Percentiles rank a stretch among this genome's conserved stretches.
Conservation (phyloP, 2,113 vertebrate species). For the Lasiurus cinereus region DNA sequence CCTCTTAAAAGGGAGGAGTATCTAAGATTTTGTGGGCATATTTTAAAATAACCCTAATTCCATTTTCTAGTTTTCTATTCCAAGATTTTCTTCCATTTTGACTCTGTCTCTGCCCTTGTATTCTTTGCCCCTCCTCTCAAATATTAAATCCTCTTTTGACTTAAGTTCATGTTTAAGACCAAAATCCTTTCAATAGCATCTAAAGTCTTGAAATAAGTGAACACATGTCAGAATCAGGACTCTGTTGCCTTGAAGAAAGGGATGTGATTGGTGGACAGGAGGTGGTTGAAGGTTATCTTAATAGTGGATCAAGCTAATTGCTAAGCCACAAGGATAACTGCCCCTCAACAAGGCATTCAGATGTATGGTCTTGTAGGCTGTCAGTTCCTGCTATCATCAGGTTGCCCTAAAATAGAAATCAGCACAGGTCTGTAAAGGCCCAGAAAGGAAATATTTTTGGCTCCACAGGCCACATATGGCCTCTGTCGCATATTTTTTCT, state of each 20-base stretch:
- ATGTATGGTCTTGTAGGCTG: neutral
- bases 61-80: slow-evolving; percentile 9
- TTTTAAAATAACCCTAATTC: slow-evolving; percentile 8
- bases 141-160: slow-evolving; percentile 42
- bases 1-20: neutral
- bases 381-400: slow-evolving; percentile 32
- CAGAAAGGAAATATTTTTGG: slow-evolving; percentile 26
- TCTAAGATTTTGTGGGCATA: neutral
- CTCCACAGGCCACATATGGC: neutral
- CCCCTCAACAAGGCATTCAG: neutral
- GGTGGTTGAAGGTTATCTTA: neutral
- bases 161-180: slow-evolving; percentile 21
- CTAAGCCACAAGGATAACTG: neutral
- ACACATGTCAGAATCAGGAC: neutral
- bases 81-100: neutral
- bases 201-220: slow-evolving; percentile 2
- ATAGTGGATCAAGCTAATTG: neutral
- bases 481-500: neutral
- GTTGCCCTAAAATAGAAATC: neutral
- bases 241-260: neutral
- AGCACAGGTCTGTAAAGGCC: neutral
- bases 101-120: neutral
- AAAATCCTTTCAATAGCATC: neutral
- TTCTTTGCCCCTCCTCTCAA: slow-evolving; percentile 4
- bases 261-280: neutral